Conservation (phyloP, 2,113 vertebrate genomes). For the Prolemur simus region DNA sequence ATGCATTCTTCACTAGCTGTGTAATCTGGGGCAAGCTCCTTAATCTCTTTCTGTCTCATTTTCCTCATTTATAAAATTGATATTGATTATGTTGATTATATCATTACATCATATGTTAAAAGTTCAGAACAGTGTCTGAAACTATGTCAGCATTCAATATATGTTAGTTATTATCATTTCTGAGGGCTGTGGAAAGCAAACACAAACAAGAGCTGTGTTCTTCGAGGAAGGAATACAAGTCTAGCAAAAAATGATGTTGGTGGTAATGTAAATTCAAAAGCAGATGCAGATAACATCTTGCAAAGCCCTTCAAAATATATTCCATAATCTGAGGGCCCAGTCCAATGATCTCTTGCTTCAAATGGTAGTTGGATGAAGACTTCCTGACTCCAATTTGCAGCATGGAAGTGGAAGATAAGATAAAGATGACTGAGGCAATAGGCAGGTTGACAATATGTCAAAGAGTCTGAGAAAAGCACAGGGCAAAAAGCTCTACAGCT, state of each 20-base stretch:
- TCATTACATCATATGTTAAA: neutral
- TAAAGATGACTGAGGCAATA: neutral
- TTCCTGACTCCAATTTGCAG: neutral
- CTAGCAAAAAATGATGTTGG: neutral
- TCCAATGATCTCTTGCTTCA: neutral
- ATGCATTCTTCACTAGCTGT: neutral
- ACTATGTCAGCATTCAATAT: neutral
- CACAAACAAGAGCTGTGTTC: neutral
- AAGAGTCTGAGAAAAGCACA: neutral
- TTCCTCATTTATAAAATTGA: neutral
- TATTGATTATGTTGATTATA: neutral
- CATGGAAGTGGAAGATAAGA: neutral
- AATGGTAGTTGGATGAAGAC: neutral
- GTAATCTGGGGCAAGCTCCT: neutral
- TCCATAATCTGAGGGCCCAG: neutral
- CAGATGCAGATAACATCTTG: neutral
- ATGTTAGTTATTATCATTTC: neutral
- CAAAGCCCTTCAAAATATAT: neutral
- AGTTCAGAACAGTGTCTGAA: neutral
- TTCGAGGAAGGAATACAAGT: neutral
- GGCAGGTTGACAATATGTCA: neutral
- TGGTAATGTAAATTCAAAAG: neutral
- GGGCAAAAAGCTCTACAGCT: neutral
- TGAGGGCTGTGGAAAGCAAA: neutral
- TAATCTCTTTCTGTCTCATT: neutral